These are phyloP conservation scores for Hypercompe scribonia DNA, from an alignment of 2,888 invertebrate species.

Conservation along the genomic window DNA sequence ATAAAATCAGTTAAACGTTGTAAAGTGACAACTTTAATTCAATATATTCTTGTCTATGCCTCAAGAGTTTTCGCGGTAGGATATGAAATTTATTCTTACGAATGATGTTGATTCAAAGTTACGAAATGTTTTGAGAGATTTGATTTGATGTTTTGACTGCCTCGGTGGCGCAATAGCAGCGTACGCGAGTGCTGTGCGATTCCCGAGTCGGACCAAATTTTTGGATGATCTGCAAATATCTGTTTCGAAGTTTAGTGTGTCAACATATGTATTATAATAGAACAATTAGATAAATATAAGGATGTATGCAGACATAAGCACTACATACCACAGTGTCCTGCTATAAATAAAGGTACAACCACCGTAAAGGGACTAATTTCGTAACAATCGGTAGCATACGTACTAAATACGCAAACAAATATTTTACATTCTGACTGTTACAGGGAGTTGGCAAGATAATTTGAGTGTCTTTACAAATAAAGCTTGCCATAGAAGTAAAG, in stretches of 20 bases:
- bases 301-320: background rate
- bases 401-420: constrained; percentile 21
- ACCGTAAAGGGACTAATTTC: constrained; percentile 20
- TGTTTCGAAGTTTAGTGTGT: no score
- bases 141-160: no score
- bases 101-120: background rate
- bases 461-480: constrained; percentile 38
- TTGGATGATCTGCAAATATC: no score
- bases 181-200: no score
- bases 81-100: background rate
- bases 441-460: constrained; percentile 40
- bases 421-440: constrained; percentile 39
- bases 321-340: background rate
- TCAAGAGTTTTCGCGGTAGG: constrained; percentile 6
- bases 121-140: background rate
- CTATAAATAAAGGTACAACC: background rate
- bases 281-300: background rate
- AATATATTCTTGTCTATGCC: constrained; percentile 6
- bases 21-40: background rate
- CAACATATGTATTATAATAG: no score
- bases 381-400: constrained; percentile 14
- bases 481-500: constrained; percentile 28
- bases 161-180: no score
- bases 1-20: background rate
- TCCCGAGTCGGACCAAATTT: no score